Evolutionary conservation across 2,888 invertebrate genomes (phyloP), one percentile per base, ranked within the genome.

Genomic region (Conus canariensis): DNA sequence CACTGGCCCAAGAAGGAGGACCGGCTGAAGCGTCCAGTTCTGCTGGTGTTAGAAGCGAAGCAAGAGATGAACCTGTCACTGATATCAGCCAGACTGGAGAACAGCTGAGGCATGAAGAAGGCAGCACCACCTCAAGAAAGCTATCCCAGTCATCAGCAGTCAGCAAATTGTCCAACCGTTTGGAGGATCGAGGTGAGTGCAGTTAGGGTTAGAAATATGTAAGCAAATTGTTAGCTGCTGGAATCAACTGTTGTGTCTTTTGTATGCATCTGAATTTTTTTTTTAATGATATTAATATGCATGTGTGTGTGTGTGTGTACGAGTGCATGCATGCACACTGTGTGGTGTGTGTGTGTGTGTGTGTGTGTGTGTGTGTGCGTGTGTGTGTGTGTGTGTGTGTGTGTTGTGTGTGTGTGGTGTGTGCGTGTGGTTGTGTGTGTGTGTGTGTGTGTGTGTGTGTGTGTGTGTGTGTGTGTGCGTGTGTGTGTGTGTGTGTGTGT

Each of bases 401-500:
- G 30, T 30, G 30, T 30, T 0, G 30, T 30, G 30, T 30, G 2
- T 30, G 30, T 30, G n/a, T n/a, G n/a, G n/a, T n/a, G n/a, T n/a
- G n/a, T 77, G 77, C 6, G 77, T 25, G 77, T 77, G 30, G n/a
- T n/a, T 77, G 80, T 56, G 80, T 82, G 82, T 82, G 82, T 82
- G 82, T 56, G 56, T 25, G 77, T 77, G 30, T 77, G 80, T 56
- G 80, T 82, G 82, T 82, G 82, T 82, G 82, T 56, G 56, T 70
- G 70, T 70, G 77, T 77, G 77, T 25, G 77, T 77, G 77, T 25
- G 77, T 77, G n/a, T 77, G 77, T 25, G 77, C 25, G 77, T n/a
- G 77, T 77, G 19, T 19, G 14, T 70, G 14, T 7, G 19, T 19
- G 14, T 22, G 70, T 70, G 70, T 22, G 22, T 70, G 70, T 70